Base-by-base conservation (phyloP, 2,113 vertebrate genomes). In the Paraplagusia blochii region DNA sequence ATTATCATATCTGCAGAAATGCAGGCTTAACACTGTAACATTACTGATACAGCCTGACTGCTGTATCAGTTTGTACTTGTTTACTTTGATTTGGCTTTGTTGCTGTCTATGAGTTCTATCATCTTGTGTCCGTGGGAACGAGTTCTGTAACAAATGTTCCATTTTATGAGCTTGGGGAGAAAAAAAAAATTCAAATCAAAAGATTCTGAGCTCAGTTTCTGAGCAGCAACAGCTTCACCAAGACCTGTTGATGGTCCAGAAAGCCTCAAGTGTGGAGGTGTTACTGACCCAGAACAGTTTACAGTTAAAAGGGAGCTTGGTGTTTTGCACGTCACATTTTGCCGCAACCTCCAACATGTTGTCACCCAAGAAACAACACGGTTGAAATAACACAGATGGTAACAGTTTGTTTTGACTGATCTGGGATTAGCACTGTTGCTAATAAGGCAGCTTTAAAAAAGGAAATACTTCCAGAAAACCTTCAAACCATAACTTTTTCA, bases 281-380 rank as follows among this genome's bases (percentile, higher is more conserved):
- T 63, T 50, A 39, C 48, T 80, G 74, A 71, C 58, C 74, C 69
- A 58, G n/a, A 77, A 63, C 58, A 36, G n/a, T 43, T 61, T 36
- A 18, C 14, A 68, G 53, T 69, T 61, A 55, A 74, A 69, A 66
- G 58, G 9, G 8, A 63, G 79, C 58, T 72, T 53, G 45, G 67
- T 39, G 59, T 81, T 79, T 29, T 29, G 22, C 51, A 53, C 11
- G 33, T 66, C 52, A 63, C 57, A 61, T 60, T 70, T 53, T 70
- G 54, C 42, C 51, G 53, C 11, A 12, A 50, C 51, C 18, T 5
- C 34, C 62, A 44, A 46, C 50, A 62, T 1, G 14, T 49, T 34
- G 69, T 55, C 50, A 43, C 48, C 57, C 53, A 43, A 63, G 48
- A 53, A 58, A 54, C 40, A 61, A 70, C 55, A 70, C 73, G 79